Percentiles rank a stretch among this genome's conserved stretches.
Evolutionary conservation across 2,113 vertebrate species (phyloP).

Genomic region (Benitochromis conjunctus): DNA sequence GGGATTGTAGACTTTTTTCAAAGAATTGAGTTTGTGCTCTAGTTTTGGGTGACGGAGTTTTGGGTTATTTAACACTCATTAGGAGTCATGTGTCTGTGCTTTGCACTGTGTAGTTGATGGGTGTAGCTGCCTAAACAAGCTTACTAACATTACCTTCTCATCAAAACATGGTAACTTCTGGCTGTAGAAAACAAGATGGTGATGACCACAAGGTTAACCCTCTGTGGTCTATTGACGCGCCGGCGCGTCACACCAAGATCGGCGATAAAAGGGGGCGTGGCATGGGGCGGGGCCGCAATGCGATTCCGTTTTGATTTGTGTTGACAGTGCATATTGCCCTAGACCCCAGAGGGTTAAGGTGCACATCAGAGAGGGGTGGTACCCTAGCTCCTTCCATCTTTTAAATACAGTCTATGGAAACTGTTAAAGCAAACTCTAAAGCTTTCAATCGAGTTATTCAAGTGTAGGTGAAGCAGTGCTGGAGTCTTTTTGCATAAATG

Average conservation of each 20-base stretch:
- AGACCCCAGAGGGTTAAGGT: too few relatives aligned
- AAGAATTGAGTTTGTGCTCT: background rate
- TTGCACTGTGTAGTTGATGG: background rate
- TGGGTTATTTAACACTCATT: background rate
- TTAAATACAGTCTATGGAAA: background rate
- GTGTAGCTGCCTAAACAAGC: background rate
- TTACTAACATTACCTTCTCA: background rate
- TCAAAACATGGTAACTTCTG: background rate
- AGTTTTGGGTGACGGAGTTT: background rate
- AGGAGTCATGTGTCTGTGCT: background rate
- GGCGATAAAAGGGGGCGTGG: too few relatives aligned
- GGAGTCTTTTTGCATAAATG: too few relatives aligned
- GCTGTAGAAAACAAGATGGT: fast-evolving
- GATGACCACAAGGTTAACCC: too few relatives aligned
- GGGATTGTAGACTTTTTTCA: fast-evolving
- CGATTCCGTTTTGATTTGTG: too few relatives aligned
- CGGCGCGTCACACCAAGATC: too few relatives aligned
- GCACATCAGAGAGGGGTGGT: fast-evolving
- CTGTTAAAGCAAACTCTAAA: too few relatives aligned
- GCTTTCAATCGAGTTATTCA: background rate
- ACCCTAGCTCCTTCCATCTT: fast-evolving
- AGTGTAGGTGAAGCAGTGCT: background rate
- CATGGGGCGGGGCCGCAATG: too few relatives aligned
- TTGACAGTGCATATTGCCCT: too few relatives aligned
- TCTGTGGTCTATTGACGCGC: too few relatives aligned